These are phyloP conservation scores for Ellobius talpinus DNA, from an alignment of 2,113 vertebrate genomes.

Conservation along the genomic window DNA sequence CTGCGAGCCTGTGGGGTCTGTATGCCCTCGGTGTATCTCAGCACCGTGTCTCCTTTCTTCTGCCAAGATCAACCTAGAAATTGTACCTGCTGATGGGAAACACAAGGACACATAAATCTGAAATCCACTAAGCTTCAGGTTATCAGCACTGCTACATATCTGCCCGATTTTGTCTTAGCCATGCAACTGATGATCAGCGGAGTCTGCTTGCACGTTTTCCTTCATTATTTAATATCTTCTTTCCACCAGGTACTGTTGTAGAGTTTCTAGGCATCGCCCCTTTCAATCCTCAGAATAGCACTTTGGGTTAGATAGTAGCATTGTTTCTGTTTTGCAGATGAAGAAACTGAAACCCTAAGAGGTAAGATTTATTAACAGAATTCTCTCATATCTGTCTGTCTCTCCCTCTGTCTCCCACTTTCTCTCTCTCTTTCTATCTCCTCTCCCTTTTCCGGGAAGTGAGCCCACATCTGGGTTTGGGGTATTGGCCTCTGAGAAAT, in stretches of 20 bases:
- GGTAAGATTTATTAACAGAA: neutral
- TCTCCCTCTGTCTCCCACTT: neutral
- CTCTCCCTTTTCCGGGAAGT: neutral
- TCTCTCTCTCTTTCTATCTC: too few relatives aligned
- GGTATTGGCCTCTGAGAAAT: neutral
- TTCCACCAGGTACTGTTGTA: neutral
- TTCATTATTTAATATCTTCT: neutral
- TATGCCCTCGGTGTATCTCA: neutral
- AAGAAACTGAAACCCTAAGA: constrained; percentile 16
- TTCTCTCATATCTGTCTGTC: neutral
- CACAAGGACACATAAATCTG: neutral
- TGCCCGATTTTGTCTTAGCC: neutral
- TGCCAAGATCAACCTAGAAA: neutral
- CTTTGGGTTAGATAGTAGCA: neutral
- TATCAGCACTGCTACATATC: neutral
- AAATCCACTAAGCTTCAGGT: neutral
- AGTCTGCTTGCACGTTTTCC: neutral
- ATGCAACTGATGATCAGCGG: neutral
- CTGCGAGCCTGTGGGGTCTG: neutral
- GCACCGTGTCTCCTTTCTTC: neutral
- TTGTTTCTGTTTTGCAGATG: constrained; percentile 19
- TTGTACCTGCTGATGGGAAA: neutral
- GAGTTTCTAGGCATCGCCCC: neutral
- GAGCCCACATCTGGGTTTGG: neutral
- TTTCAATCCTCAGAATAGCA: constrained; percentile 25